Conservation (phyloP, 2,797 vertebrate species). For the Coccyzus lansbergi region DNA sequence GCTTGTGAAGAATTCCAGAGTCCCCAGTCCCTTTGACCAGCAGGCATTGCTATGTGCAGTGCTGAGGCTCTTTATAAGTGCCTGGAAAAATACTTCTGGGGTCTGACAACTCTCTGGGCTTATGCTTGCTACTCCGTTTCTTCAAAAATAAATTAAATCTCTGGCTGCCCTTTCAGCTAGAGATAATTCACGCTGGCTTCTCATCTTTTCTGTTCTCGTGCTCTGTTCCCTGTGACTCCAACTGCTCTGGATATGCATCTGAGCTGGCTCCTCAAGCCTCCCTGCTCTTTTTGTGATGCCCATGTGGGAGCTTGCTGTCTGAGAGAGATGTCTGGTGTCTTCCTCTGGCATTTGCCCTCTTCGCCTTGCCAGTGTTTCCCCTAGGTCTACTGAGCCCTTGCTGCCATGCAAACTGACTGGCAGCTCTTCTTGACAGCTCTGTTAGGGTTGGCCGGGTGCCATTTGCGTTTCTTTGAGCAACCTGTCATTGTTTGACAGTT, state of each 20-base stretch:
- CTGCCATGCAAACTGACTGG: background rate
- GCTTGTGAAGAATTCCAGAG: background rate
- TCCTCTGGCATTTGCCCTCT: background rate
- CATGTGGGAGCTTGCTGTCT: background rate
- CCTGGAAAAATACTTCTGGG: background rate
- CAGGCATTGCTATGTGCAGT: background rate
- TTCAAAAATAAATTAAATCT: background rate
- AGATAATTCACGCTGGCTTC: background rate
- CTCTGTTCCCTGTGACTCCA: background rate
- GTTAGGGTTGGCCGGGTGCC: slow-evolving; percentile 17
- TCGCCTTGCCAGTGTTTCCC: accelerated
- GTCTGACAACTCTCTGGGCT: background rate
- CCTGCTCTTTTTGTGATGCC: background rate
- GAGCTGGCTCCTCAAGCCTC: background rate
- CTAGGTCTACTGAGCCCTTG: background rate
- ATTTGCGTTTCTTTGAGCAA: slow-evolving; percentile 12
- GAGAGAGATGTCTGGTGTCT: background rate
- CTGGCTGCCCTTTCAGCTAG: slow-evolving; percentile 14
- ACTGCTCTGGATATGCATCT: background rate
- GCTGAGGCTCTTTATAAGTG: background rate
- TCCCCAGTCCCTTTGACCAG: background rate
- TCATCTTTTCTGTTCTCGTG: background rate
- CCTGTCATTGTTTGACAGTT: slow-evolving; percentile 18
- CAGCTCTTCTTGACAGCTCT: slow-evolving; percentile 43
- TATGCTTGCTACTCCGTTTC: background rate